Base-by-base conservation (phyloP, 2,888 invertebrate genomes). In the Meiosimyza platycephala region DNA sequence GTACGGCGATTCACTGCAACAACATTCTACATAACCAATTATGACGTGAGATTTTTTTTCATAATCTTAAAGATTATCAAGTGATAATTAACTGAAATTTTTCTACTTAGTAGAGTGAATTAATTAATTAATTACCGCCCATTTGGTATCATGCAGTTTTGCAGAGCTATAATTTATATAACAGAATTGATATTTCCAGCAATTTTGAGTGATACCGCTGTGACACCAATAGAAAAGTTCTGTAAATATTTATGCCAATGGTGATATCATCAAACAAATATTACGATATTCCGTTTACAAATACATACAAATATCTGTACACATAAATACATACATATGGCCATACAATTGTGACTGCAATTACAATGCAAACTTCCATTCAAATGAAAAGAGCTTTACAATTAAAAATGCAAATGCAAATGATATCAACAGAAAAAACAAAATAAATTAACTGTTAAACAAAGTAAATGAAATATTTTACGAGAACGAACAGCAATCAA, bases 331-430 rank as follows among this genome's bases (percentile, higher is more conserved):
- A 9, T 40, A 40, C 9, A 40, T 40, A 40, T 40, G 9, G 40
- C 6, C 40, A 40, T 40, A 40, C 40, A 40, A 6, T 40, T 40
- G 12, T 47, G 57, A 15, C 64, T 50, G 65, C 64, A 51, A 6
- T 16, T 40, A 6, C 33, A 40, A n/a, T n/a, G 15, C 4, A 65
- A 40, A 54, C 28, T 18, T 12, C 59, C 15, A 18, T 40, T 40
- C 40, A 5, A 59, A 18, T 13, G 48, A 16, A 57, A 28, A 22
- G 47, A 48, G 40, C 48, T 22, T 15, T 22, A 28, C 22, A 68
- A 68, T 68, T 68, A 40, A 52, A 69, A 69, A 69, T 69, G 60
- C 51, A 69, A 69, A 69, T 69, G 18, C 51, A 54, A 54, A 54
- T 6, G 16, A 16, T 16, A 54, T n/a, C 12, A 13, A n/a, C 9